phyloP scores from a whole-genome alignment of 2,113 vertebrate genomes.

The Anser brachyrhynchus region DNA sequence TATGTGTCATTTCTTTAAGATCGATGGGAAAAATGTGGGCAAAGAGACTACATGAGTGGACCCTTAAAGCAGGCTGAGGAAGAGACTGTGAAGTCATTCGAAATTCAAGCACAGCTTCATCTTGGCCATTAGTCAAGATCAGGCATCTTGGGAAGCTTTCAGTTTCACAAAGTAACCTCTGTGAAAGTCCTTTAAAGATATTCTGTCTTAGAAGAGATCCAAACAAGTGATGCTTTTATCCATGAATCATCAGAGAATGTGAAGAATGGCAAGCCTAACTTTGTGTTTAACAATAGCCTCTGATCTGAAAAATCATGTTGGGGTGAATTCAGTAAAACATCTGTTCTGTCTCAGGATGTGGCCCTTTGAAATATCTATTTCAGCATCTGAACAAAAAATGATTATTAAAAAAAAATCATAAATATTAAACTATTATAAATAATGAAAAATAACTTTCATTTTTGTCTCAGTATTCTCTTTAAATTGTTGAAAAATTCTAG shows the following conservation, averaged over 20 bases:
- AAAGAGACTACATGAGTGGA: background rate
- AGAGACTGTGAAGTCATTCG: background rate
- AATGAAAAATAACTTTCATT: background rate
- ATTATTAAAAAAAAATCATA: background rate
- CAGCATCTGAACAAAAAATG: background rate
- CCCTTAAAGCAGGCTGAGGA: background rate
- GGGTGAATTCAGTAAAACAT: background rate
- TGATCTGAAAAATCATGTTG: background rate
- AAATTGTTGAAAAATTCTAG: background rate
- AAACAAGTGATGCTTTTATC: conserved; percentile 12
- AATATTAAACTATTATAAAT: background rate
- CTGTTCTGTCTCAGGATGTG: background rate
- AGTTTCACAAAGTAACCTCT: conserved; percentile 2
- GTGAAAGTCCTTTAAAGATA: conserved; percentile 6
- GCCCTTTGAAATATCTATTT: background rate
- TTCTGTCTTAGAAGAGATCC: background rate
- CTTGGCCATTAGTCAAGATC: conserved; percentile 17
- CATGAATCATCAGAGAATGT: conserved; percentile 14
- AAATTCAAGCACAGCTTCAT: conserved; percentile 15
- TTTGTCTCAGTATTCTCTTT: background rate
- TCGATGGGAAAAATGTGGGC: background rate
- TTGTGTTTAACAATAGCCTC: background rate
- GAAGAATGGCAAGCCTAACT: background rate
- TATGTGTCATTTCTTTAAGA: background rate
- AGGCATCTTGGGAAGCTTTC: conserved; percentile 5